phyloP scores from a whole-genome alignment of 2,797 vertebrate genomes.

The Tolypeutes matacus region DNA sequence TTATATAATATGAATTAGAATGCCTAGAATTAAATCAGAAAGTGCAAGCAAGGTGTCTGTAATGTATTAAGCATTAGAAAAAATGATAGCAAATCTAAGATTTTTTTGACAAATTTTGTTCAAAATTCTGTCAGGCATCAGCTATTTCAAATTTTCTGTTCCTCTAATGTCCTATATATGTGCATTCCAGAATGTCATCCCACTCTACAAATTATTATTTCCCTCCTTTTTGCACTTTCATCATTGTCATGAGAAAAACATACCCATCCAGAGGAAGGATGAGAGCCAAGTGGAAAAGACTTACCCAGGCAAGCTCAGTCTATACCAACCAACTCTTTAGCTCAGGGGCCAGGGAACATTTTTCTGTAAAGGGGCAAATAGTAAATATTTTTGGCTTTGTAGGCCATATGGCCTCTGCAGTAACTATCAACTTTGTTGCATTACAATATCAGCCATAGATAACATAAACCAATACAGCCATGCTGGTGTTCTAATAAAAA shows the following conservation, averaged over 20 bases:
- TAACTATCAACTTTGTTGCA: neutral
- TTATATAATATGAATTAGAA: neutral
- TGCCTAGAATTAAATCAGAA: conserved; percentile 11
- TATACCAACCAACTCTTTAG: neutral
- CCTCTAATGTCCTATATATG: neutral
- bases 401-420: neutral
- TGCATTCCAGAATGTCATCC: neutral
- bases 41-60: neutral
- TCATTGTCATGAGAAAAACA: neutral
- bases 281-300: neutral
- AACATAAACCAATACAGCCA: neutral
- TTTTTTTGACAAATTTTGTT: neutral
- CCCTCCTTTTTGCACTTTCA: neutral
- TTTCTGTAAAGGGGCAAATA: neutral
- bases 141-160: neutral
- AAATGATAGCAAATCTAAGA: neutral
- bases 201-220: neutral
- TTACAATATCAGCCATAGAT: neutral
- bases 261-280: neutral
- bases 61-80: neutral
- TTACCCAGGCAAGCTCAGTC: neutral
- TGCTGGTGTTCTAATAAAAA: neutral
- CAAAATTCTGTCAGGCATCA: conserved; percentile 7
- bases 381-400: neutral
- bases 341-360: neutral